Evolutionary conservation across 2,888 invertebrate species (phyloP).

Genomic region (Hirtodrosophila histrioides): DNA sequence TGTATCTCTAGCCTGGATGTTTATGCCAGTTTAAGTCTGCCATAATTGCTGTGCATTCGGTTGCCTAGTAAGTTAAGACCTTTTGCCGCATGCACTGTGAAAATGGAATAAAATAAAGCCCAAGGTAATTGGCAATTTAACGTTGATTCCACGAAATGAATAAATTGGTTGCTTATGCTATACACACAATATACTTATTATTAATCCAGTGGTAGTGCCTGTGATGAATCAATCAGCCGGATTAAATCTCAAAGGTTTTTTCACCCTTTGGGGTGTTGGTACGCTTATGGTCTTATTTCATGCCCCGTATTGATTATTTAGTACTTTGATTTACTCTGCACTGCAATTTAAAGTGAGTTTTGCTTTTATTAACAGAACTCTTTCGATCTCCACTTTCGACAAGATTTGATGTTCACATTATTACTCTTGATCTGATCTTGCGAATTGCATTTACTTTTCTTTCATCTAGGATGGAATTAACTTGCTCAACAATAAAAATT

Average conservation of each 20-base stretch:
- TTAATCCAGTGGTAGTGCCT: background rate
- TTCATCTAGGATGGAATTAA: no score
- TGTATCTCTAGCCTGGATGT: slow-evolving; percentile 40
- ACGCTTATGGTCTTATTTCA: background rate
- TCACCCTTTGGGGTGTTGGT: background rate
- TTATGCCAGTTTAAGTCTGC: slow-evolving; percentile 56
- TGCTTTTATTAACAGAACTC: no score
- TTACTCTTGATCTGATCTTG: no score
- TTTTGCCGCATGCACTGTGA: slow-evolving; percentile 42
- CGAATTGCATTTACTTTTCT: no score
- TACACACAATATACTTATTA: slow-evolving; percentile 1
- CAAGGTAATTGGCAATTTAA: slow-evolving; percentile 30
- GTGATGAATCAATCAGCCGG: background rate
- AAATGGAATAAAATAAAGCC: slow-evolving; percentile 10
- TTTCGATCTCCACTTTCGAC: no score
- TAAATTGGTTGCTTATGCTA: slow-evolving; percentile 4
- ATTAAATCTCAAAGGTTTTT: background rate
- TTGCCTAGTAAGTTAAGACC: slow-evolving; percentile 36
- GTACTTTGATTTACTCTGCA: no score
- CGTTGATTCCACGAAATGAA: slow-evolving; percentile 22
- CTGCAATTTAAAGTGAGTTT: no score
- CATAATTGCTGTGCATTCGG: slow-evolving; percentile 56
- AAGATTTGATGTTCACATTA: no score
- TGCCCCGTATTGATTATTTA: no score
- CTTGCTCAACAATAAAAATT: no score